Base-by-base conservation (phyloP, 2,888 invertebrate species). In the Ecliptopera silaceata region DNA sequence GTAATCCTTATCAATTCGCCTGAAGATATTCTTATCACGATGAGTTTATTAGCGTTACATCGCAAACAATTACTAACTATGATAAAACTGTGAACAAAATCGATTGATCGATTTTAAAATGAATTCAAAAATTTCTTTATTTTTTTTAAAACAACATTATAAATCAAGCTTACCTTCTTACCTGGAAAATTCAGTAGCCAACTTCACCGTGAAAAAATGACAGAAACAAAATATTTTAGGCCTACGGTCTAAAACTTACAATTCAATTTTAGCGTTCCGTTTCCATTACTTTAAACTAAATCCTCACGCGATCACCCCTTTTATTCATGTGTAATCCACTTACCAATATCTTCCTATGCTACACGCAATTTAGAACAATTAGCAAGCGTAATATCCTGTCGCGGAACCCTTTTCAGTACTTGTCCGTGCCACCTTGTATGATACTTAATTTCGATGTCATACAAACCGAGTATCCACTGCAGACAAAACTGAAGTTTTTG, bases 361-460 rank as follows among this genome's bases (percentile, higher is more conserved):
- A 54, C 68, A 68, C 56, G 77, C 74, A 77, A 77, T 77, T 75
- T 71, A 67, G 68, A 53, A 63, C 70, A 76, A 80, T 79, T 79
- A 76, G 67, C 61, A 65, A 70, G 72, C 12, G 74, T 34, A 60
- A 63, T 63, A 63, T 78, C 73, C 73, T 71, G 69, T 64, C n/a
- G 53, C 32, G 45, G 66, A 71, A 75, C 79, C 80, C 79, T 75
- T 68, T 71, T 65, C 71, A 72, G 82, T 83, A 70, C 80, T 76
- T 65, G 82, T 68, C 77, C 69, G 80, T 81, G 61, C 79, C 81
- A 72, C 75, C 60, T 59, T 65, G 68, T 39, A 56, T 26, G 42
- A 44, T 44, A 44, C 41, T 12, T 41, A 15, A 11, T 1, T 6
- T n/a, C n/a, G n/a, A n/a, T n/a, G n/a, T n/a, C n/a, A n/a, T n/a